Evolutionary conservation across 1,140 invertebrate species (phyloP).

Genomic region (Rhysida immarginata): DNA sequence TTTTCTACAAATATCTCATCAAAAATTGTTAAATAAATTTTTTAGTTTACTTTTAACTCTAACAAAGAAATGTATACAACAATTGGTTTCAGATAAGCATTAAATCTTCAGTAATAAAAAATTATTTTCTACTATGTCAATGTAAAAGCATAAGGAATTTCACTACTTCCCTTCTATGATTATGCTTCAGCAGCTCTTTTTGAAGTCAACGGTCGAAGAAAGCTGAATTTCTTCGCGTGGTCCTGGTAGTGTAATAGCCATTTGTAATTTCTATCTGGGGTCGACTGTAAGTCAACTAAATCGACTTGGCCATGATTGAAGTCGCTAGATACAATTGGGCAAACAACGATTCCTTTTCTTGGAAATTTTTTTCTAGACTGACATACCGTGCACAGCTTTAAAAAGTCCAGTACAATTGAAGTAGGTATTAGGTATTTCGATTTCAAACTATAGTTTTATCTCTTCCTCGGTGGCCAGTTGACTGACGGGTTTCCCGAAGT

Average conservation of each 20-base stretch:
- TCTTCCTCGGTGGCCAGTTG: slow-evolving; percentile 1
- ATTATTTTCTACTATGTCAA: too few species aligned
- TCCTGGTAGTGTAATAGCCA: slow-evolving; percentile 9
- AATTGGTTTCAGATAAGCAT: too few species aligned
- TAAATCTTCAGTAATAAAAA: too few species aligned
- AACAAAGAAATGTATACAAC: too few species aligned
- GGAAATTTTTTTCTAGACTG: slow-evolving; percentile 7
- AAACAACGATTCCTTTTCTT: background rate
- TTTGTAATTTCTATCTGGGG: slow-evolving; percentile 9
- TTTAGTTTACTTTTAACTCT: too few species aligned
- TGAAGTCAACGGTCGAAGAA: too few species aligned
- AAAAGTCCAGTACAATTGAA: slow-evolving; percentile 9
- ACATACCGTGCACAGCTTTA: slow-evolving; percentile 9
- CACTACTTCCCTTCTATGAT: too few species aligned
- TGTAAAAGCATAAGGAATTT: too few species aligned
- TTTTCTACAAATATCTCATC: too few species aligned
- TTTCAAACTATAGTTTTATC: slow-evolving; percentile 10
- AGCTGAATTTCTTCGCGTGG: slow-evolving; percentile 6
- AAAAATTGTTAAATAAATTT: too few species aligned
- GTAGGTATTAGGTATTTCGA: background rate
- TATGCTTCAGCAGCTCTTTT: too few species aligned
- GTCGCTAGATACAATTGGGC: slow-evolving; percentile 1
- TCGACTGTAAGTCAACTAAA: slow-evolving; percentile 9
- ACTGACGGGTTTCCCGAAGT: slow-evolving; percentile 6
- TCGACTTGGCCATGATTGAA: background rate